A percentile compares a stretch with the other conserved stretches of the same genome.
Evolutionary conservation across 2,113 vertebrate species (phyloP).

Genomic region (Microcebus murinus): DNA sequence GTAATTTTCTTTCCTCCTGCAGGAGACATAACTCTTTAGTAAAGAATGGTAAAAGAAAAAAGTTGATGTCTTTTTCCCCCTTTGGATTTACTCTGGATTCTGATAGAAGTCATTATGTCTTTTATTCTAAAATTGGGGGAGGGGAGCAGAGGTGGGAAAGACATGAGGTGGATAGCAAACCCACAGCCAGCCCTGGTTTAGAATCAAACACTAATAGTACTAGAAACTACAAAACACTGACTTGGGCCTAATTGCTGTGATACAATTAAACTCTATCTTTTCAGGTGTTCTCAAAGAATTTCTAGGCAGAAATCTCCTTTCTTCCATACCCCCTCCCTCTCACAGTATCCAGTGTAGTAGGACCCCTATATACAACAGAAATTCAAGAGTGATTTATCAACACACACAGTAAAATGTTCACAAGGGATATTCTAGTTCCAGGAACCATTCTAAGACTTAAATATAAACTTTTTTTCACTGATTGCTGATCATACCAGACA

Average conservation of each 20-base stretch:
- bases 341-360: neutral
- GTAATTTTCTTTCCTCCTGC: neutral
- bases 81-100: conserved; percentile 10
- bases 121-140: neutral
- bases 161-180: neutral
- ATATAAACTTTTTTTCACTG: neutral
- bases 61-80: neutral
- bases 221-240: neutral
- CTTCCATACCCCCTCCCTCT: neutral
- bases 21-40: neutral
- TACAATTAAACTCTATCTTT: neutral
- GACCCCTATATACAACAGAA: neutral
- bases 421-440: neutral
- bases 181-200: neutral
- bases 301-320: neutral
- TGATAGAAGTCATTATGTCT: conserved; percentile 5
- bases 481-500: neutral
- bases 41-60: neutral
- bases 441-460: neutral
- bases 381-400: neutral
- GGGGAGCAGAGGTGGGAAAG: neutral
- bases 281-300: neutral
- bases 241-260: neutral
- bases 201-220: conserved; percentile 37
- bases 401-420: neutral